Evolutionary conservation across 2,888 invertebrate species (phyloP).

Genomic region (Globia sparganii): DNA sequence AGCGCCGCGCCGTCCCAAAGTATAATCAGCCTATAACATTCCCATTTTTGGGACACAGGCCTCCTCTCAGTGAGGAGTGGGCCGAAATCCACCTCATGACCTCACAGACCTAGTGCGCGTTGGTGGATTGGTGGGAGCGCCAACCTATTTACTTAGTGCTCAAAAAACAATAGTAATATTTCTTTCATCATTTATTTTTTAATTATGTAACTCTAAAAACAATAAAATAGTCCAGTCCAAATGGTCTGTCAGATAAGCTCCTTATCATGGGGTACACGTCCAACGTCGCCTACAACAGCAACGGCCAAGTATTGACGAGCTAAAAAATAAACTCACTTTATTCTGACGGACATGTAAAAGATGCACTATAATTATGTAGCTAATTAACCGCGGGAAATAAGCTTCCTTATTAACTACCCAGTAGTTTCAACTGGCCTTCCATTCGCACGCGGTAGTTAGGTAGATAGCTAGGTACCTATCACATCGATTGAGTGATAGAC

Average conservation of each 20-base stretch:
- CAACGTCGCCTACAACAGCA: slow-evolving; percentile 82
- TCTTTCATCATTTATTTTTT: neutral
- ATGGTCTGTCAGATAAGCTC: slow-evolving; percentile 59
- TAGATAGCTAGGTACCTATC: too few species aligned
- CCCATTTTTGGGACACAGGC: neutral
- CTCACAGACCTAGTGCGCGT: neutral
- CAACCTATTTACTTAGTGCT: too few species aligned
- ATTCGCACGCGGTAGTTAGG: too few species aligned
- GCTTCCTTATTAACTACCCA: neutral
- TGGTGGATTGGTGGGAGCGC: neutral
- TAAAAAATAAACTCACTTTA: slow-evolving; percentile 4
- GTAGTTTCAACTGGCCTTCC: neutral
- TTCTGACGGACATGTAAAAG: neutral
- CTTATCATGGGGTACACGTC: slow-evolving; percentile 75
- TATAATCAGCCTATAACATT: neutral
- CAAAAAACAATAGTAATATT: neutral
- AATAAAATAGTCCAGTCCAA: neutral
- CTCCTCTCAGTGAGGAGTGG: neutral
- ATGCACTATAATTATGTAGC: too few species aligned
- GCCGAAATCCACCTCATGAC: neutral
- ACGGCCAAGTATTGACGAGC: slow-evolving; percentile 70
- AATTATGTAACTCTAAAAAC: slow-evolving; percentile 6
- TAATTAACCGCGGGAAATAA: neutral
- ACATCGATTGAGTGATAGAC: neutral
- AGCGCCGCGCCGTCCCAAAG: neutral